A percentile compares a stretch with the other conserved stretches of the same genome.
Conservation (phyloP, 2,888 invertebrate species). For the Pyrrhosoma nymphula region DNA sequence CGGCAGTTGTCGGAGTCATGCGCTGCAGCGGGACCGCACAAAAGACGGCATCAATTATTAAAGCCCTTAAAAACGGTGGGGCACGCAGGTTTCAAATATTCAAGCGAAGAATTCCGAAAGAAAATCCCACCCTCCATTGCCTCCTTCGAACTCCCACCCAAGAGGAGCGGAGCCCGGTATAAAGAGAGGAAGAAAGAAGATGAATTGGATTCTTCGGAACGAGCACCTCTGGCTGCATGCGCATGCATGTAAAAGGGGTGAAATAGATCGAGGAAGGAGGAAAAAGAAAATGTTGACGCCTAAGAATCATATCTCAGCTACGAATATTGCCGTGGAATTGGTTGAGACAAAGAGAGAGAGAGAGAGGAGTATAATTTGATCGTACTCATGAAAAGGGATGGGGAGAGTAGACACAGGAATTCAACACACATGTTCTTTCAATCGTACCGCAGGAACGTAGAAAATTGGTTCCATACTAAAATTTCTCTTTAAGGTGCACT, state of each 20-base stretch:
- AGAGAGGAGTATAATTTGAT: neutral
- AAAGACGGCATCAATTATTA: slow-evolving; percentile 29
- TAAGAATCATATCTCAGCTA: neutral
- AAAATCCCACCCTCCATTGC: neutral
- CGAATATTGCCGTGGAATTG: neutral
- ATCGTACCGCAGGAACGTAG: neutral
- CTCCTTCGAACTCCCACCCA: neutral
- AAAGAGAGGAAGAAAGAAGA: neutral
- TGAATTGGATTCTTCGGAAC: neutral
- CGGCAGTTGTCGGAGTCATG: neutral
- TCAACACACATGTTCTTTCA: neutral
- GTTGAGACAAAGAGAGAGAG: too few relatives aligned
- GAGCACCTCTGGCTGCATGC: neutral
- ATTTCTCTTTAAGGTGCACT: neutral
- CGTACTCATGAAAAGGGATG: neutral
- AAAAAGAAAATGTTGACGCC: neutral
- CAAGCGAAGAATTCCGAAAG: slow-evolving; percentile 21
- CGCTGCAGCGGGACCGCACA: neutral
- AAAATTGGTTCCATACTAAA: neutral
- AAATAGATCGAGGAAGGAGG: neutral
- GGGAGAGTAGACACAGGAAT: neutral
- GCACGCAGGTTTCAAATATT: neutral
- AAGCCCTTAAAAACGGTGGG: neutral
- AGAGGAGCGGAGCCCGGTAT: neutral
- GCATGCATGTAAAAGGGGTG: neutral